phyloP scores from a whole-genome alignment of 2,888 invertebrate species.

The Phymatocera aterrima region DNA sequence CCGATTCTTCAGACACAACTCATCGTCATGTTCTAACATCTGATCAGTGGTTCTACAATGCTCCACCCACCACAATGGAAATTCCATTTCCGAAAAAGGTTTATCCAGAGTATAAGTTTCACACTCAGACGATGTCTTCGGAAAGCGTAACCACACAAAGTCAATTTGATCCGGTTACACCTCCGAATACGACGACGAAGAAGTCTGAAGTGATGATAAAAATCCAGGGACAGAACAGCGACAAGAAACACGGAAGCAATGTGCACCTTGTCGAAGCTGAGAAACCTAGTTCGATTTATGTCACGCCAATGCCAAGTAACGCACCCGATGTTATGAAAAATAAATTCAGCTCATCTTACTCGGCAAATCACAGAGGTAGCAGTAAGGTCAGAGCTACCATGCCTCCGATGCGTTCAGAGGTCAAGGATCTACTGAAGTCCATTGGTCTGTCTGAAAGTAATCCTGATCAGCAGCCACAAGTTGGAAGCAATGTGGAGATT shows the following conservation, averaged over 20 bases:
- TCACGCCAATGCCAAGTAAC: conserved; percentile 60
- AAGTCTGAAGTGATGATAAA: conserved; percentile 40
- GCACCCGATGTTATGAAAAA: conserved; percentile 45
- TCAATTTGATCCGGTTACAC: conserved; percentile 35
- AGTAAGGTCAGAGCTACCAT: conserved; percentile 54
- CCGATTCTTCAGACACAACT: conserved; percentile 55
- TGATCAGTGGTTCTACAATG: conserved; percentile 74
- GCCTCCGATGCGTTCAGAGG: conserved; percentile 67
- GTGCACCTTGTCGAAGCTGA: conserved; percentile 44
- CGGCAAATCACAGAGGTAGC: conserved; percentile 51
- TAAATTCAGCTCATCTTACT: conserved; percentile 55
- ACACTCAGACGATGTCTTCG: background rate
- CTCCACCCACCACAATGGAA: conserved; percentile 60
- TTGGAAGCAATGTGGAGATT: background rate
- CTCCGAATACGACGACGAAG: conserved; percentile 50
- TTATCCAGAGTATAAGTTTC: conserved; percentile 22
- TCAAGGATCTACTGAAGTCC: conserved; percentile 73
- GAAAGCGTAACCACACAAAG: conserved; percentile 26
- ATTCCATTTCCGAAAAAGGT: conserved; percentile 47
- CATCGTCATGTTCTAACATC: conserved; percentile 60
- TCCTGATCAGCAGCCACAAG: background rate
- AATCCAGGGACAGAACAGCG: conserved; percentile 29
- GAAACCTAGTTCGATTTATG: conserved; percentile 57
- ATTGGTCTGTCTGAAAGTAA: conserved; percentile 66
- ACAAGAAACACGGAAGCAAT: conserved; percentile 45